Evolutionary conservation across 1,140 invertebrate species (phyloP), one percentile per base, ranked within the genome.

Genomic region (Glossosoma conforme): DNA sequence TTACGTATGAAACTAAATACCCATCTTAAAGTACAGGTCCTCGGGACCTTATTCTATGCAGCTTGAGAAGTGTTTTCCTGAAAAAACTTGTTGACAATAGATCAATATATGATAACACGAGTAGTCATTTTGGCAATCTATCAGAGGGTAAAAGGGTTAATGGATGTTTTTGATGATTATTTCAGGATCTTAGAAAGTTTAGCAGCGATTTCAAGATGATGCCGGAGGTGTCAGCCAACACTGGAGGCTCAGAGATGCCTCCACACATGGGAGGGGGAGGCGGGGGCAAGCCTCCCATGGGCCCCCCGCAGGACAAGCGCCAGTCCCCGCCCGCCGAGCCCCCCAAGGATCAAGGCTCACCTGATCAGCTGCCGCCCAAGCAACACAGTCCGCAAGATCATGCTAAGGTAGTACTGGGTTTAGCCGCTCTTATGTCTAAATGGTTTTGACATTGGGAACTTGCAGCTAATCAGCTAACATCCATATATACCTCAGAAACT

Each of bases 201-300:
- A 66, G 71, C 1, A 66, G 71, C 46, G 77, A 78, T 38, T 79
- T 79, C 64, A 77, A 77, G 55, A 54, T 79, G 55, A 66, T 65
- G 22, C 67, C 70, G 0, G 69, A 70, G 45, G 66, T 67, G 52
- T 66, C 68, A 2, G 67, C 65, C 20, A 70, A 65, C 58, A 61
- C 49, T 30, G 13, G 37, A 15, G 10, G 35, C 35, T 11, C 22
- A 49, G 24, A 28, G 24, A n/a, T n/a, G n/a, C 24, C 24, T 28
- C 24, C 37, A 35, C 19, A 9, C 37, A 1, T 28, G 38, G 33
- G 56, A 53, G 1, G 30, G 38, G 22, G 38, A 28, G 1, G 33
- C 30, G 11, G 20, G 11, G 20, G 45, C 25, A 44, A 45, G 20
- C 33, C 45, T 20, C 35, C 40, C 9, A 41, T 45, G 37, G 6